These are phyloP conservation scores for Drosophila acutilabella DNA, from an alignment of 2,888 invertebrate species.

Conservation along the genomic window DNA sequence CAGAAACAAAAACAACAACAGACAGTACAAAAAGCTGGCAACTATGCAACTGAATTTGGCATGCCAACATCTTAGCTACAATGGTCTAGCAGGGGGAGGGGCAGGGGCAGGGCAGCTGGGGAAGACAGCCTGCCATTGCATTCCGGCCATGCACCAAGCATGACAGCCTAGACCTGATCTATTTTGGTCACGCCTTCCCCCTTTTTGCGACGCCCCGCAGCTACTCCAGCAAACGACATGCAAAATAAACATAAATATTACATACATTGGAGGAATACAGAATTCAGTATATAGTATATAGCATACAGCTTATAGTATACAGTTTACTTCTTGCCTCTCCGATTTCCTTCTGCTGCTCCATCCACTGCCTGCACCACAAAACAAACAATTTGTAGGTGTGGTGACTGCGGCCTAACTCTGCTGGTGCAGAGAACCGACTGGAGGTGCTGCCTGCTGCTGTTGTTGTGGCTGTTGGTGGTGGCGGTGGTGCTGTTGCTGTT, in stretches of 20 bases:
- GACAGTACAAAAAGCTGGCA: slow-evolving; percentile 29
- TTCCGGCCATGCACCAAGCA: slow-evolving; percentile 77
- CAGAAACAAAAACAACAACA: slow-evolving; percentile 28
- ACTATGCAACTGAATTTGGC: slow-evolving; percentile 59
- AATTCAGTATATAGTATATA: slow-evolving; percentile 1
- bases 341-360: not conserved
- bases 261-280: slow-evolving; percentile 12
- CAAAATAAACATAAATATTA: slow-evolving; percentile 58
- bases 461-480: slow-evolving; percentile 16
- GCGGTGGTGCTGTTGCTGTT: slow-evolving; percentile 13
- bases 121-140: slow-evolving; percentile 56
- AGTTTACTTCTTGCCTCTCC: not conserved
- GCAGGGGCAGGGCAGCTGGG: not conserved
- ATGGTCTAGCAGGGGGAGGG: not conserved
- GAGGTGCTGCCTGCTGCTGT: slow-evolving; percentile 5
- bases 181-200: slow-evolving; percentile 68
- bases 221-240: slow-evolving; percentile 44
- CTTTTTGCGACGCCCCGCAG: slow-evolving; percentile 17
- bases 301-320: too few relatives aligned
- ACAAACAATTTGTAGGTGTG: slow-evolving; percentile 81
- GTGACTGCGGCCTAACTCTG: slow-evolving; percentile 51
- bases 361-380: slow-evolving; percentile 31
- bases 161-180: slow-evolving; percentile 83
- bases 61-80: slow-evolving; percentile 35
- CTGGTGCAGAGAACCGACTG: slow-evolving; percentile 14